phyloP scores from a whole-genome alignment of 1,140 invertebrate species.

The Papilio machaon region DNA sequence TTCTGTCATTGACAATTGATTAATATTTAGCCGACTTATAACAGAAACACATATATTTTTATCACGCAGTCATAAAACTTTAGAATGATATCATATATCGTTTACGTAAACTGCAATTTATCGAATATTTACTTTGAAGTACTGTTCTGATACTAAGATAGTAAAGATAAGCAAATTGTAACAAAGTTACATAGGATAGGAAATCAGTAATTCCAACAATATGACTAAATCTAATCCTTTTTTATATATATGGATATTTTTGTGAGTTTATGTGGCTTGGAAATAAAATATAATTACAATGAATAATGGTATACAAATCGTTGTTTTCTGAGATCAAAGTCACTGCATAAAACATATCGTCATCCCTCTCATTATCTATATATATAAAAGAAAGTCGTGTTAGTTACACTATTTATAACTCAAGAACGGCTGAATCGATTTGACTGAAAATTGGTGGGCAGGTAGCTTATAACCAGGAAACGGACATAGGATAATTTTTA shows the following conservation, averaged over 20 bases:
- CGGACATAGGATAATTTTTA: too few relatives aligned
- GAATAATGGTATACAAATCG: too few relatives aligned
- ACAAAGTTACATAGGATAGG: background rate
- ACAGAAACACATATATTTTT: constrained; percentile 28
- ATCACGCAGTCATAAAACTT: constrained; percentile 34
- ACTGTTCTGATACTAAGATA: constrained; percentile 31
- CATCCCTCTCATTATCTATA: too few relatives aligned
- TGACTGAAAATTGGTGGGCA: too few relatives aligned
- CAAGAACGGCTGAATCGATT: too few relatives aligned
- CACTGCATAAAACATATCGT: too few relatives aligned
- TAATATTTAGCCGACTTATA: constrained; percentile 22
- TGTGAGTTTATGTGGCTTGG: background rate
- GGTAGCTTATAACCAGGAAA: too few relatives aligned
- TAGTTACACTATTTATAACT: too few relatives aligned
- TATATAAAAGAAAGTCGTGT: too few relatives aligned
- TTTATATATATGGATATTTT: background rate
- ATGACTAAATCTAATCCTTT: background rate
- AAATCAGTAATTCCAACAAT: background rate
- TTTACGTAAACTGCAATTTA: constrained; percentile 43
- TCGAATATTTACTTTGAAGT: constrained; percentile 48
- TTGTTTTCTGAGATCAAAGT: too few relatives aligned
- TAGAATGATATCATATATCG: constrained; percentile 34
- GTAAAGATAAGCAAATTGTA: constrained; percentile 9
- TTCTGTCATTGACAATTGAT: background rate
- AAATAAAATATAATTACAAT: too few relatives aligned